phyloP scores from a whole-genome alignment of 2,888 invertebrate species.

The Nomada hirtipes region DNA sequence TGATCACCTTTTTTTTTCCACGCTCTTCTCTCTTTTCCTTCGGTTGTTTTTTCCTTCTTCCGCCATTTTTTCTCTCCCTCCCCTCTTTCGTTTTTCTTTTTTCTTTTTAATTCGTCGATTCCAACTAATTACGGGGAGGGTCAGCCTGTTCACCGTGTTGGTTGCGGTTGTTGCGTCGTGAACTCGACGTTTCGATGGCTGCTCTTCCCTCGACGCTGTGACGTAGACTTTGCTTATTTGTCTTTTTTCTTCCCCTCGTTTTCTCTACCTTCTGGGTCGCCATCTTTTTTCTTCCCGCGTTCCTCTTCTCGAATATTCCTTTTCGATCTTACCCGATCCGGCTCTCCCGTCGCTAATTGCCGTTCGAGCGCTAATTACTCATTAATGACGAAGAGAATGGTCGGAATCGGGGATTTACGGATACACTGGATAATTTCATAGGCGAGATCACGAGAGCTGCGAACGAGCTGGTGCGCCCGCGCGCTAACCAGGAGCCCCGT shows the following conservation, averaged over 20 bases:
- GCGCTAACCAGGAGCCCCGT: conserved; percentile 24
- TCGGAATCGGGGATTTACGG: conserved; percentile 44
- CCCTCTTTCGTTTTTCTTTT: too few relatives aligned
- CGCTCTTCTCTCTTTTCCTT: background rate
- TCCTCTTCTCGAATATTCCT: conserved; percentile 26
- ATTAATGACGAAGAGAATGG: conserved; percentile 50
- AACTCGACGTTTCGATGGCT: conserved; percentile 23
- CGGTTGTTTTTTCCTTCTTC: background rate
- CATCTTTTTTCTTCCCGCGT: background rate
- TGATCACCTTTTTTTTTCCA: background rate
- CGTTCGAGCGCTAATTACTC: conserved; percentile 52
- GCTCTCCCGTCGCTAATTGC: conserved; percentile 41
- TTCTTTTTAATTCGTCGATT: conserved; percentile 56
- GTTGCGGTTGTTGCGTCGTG: conserved; percentile 13
- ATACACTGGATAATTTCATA: conserved; percentile 48
- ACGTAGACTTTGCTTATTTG: background rate
- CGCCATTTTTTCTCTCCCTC: background rate
- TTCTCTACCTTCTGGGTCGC: background rate
- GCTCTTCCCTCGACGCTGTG: background rate
- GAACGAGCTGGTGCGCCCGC: conserved; percentile 2
- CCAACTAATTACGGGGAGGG: conserved; percentile 55
- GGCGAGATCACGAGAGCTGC: conserved; percentile 19
- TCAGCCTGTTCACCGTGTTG: conserved; percentile 1
- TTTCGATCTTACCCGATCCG: background rate
- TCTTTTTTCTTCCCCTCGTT: background rate